Evolutionary conservation across 2,113 vertebrate genomes (phyloP), one percentile per base, ranked within the genome.

Genomic region (Corythornis cristatus): DNA sequence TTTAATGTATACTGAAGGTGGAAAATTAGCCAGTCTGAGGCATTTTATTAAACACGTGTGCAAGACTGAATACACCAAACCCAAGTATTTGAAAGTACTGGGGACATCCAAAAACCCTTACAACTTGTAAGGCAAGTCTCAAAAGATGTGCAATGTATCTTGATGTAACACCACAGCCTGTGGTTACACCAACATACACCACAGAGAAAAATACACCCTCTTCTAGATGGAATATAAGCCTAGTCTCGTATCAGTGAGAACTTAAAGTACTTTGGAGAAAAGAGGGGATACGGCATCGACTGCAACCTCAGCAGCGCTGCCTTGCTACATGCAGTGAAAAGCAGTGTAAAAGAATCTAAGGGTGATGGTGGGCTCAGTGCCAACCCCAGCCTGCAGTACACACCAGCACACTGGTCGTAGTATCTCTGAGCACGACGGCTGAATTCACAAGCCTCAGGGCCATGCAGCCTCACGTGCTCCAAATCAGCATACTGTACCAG

Each of bases 41-140:
- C 61, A 43, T 53, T 95, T 88, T 60, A 85, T 48, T 91, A 74
- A 60, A 60, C 82, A 45, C 60, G 67, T 1, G 76, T 75, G 94
- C 0, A 15, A 87, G 82, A 86, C 91, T 37, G 72, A 81, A 61
- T 3, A 3, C 43, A 37, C 40, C 5, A 0, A 80, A 37, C 64
- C 18, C 21, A 51, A 71, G 93, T 1, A 74, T 28, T 33, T 43
- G 91, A 85, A 89, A 75, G 89, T 43, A 18, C 75, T 67, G 82
- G 26, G 93, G 93, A 88, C 72, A 61, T 86, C 75, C 78, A 93
- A 78, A 72, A 87, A 79, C 90, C 70, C 50, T 23, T 67, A 89
- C 84, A 86, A 80, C 82, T 60, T 83, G 93, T 22, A 75, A 96
- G 90, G 86, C 79, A 4, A 89, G 85, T 86, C 81, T 65, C 68